Conservation (phyloP, 2,113 vertebrate genomes). For the Thamnaconus septentrionalis region DNA sequence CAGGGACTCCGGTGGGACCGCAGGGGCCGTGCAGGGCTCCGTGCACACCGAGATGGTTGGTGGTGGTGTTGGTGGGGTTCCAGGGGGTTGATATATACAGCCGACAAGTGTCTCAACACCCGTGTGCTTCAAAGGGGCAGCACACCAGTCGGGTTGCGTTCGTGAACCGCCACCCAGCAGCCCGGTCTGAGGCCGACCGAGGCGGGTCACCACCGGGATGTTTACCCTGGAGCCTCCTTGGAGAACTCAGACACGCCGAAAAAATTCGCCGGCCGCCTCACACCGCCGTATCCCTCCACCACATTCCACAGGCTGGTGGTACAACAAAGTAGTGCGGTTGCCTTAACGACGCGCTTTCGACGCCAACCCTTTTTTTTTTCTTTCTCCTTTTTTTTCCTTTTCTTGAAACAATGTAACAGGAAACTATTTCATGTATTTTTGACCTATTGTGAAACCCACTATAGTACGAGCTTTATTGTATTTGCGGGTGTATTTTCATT, state of each 20-base stretch:
- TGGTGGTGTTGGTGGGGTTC: constrained; percentile 16
- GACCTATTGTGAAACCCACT: too few relatives aligned
- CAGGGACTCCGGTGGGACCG: constrained; percentile 56
- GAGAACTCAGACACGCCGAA: constrained; percentile 72
- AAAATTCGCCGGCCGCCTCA: constrained; percentile 54
- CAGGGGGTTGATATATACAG: constrained; percentile 42
- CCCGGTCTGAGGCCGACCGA: constrained; percentile 39
- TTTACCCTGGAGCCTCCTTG: constrained; percentile 77
- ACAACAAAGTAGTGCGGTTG: constrained; percentile 70
- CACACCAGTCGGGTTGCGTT: constrained; percentile 29
- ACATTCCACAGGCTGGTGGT: constrained; percentile 80
- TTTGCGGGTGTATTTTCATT: too few relatives aligned
- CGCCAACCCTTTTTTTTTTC: too few relatives aligned
- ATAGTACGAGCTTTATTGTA: too few relatives aligned
- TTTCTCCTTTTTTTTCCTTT: too few relatives aligned
- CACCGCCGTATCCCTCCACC: constrained; percentile 68
- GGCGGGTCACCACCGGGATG: constrained; percentile 48
- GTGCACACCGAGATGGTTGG: constrained; percentile 1
- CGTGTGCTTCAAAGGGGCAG: constrained; percentile 29
- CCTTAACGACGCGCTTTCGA: constrained; percentile 8
- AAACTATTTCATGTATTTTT: too few relatives aligned
- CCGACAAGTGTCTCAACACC: constrained; percentile 20
- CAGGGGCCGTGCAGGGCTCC: constrained; percentile 53
- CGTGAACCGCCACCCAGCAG: constrained; percentile 58
- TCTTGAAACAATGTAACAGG: too few relatives aligned